phyloP scores from a whole-genome alignment of 1,140 invertebrate species.

The Heterodera schachtii region DNA sequence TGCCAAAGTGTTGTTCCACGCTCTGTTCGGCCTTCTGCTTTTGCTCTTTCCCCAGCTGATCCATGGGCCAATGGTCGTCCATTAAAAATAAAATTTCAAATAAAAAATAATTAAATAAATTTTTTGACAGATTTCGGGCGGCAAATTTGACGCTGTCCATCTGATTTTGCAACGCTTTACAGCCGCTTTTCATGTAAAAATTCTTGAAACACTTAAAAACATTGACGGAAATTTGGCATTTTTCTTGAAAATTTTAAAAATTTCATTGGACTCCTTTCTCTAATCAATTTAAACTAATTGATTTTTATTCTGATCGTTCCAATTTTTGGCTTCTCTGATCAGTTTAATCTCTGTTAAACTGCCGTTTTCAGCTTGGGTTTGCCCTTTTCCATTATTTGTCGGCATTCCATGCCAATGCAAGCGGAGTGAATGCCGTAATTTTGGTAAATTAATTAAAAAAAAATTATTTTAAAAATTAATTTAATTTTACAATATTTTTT shows the following conservation, averaged over 20 bases:
- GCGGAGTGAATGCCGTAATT: constrained; percentile 10
- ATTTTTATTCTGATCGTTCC: too few species aligned
- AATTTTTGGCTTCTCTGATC: too few species aligned
- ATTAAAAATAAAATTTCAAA: not conserved
- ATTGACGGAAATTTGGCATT: not conserved
- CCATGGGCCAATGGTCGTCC: constrained; percentile 14
- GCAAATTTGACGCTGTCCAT: constrained; percentile 14
- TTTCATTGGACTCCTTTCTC: not conserved
- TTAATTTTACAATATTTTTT: not conserved
- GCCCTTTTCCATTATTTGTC: constrained; percentile 7
- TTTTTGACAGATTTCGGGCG: constrained; percentile 14
- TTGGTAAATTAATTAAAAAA: constrained; percentile 2
- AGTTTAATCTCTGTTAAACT: too few species aligned
- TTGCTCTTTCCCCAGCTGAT: constrained; percentile 7
- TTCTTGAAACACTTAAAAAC: not conserved
- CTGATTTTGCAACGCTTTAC: constrained; percentile 17
- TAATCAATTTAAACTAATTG: too few species aligned
- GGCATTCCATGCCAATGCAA: not conserved
- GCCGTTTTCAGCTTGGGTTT: constrained; percentile 25
- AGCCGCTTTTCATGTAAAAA: constrained; percentile 12
- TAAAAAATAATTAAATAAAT: not conserved
- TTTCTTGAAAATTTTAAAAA: not conserved
- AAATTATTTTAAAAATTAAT: not conserved
- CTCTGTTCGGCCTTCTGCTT: not conserved
- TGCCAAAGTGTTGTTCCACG: constrained; percentile 9